phyloP scores from a whole-genome alignment of 2,888 invertebrate genomes.

The Spisula solida region DNA sequence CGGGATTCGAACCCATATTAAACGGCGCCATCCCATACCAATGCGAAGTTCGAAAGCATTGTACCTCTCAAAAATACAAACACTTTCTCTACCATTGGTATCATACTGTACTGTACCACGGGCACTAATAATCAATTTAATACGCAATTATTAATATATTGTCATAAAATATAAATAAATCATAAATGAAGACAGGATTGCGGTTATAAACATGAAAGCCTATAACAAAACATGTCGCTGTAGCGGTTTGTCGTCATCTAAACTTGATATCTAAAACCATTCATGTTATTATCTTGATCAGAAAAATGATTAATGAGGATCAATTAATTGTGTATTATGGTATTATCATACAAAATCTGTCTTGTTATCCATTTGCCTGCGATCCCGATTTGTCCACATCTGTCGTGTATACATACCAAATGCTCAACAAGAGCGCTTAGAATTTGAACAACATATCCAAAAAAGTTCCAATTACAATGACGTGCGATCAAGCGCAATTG shows the following conservation, averaged over 20 bases:
- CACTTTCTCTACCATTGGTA: too few relatives aligned
- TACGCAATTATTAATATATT: not conserved
- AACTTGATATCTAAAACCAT: not conserved
- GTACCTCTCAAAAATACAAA: too few relatives aligned
- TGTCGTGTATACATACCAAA: not conserved
- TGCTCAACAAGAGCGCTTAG: not conserved
- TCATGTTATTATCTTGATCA: not conserved
- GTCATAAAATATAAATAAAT: constrained; percentile 12
- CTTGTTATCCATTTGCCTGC: not conserved
- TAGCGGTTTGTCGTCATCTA: not conserved
- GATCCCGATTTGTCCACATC: not conserved
- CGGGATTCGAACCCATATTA: too few relatives aligned
- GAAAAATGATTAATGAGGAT: not conserved
- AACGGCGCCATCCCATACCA: too few relatives aligned
- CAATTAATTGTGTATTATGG: constrained; percentile 1
- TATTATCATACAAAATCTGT: not conserved
- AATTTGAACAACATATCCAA: constrained; percentile 36
- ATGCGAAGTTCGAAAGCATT: too few relatives aligned
- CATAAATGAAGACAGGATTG: not conserved
- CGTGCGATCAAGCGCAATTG: not conserved
- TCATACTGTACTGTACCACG: too few relatives aligned
- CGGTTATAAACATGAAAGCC: not conserved
- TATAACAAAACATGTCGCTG: not conserved
- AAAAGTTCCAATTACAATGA: constrained; percentile 35
- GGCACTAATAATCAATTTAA: too few relatives aligned